Evolutionary conservation across 2,797 vertebrate genomes (phyloP), one percentile per base, ranked within the genome.

Genomic region (Eremophila alpestris): DNA sequence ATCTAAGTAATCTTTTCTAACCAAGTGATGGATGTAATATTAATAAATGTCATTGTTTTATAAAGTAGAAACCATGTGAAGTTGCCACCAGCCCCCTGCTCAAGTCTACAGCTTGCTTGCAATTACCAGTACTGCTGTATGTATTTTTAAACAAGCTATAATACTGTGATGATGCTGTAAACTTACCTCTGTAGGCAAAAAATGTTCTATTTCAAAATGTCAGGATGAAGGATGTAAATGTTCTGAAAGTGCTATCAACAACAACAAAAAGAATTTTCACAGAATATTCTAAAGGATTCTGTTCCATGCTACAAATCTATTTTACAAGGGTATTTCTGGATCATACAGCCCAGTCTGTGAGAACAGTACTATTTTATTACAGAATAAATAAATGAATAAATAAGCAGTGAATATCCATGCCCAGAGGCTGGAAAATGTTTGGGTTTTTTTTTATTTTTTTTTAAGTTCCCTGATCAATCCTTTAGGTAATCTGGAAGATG

Each of bases 361-460:
- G 87, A 96, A 78, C 76, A 80, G 85, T 55, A 91, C 83, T 95
- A 97, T 96, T 97, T 97, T 97, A 93, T 95, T 96, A 97, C 94
- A 48, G 89, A 97, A 94, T 92, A 87, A 96, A 95, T n/a, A 84
- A 84, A 94, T 77, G 62, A 95, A 94, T 94, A 95, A 95, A 95
- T 48, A 89, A 95, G 55, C 79, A 69, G 68, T 95, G 89, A 89
- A 46, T 63, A 63, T 56, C 73, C 83, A 87, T 58, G 73, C 26
- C 75, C 43, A 89, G 76, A 70, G 67, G 64, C 43, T 71, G 81
- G 70, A 65, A 71, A 69, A 43, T 48, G 48, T 7, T 52, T 62
- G 65, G 11, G 3, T 36, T 64, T 71, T 51, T 51, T 36, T 46
- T 54, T 12, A 7, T 23, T 56, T 38, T 70, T 68, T 81, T 67